These are phyloP conservation scores for Drosophila mimica DNA, from an alignment of 2,888 invertebrate species.

Conservation along the genomic window DNA sequence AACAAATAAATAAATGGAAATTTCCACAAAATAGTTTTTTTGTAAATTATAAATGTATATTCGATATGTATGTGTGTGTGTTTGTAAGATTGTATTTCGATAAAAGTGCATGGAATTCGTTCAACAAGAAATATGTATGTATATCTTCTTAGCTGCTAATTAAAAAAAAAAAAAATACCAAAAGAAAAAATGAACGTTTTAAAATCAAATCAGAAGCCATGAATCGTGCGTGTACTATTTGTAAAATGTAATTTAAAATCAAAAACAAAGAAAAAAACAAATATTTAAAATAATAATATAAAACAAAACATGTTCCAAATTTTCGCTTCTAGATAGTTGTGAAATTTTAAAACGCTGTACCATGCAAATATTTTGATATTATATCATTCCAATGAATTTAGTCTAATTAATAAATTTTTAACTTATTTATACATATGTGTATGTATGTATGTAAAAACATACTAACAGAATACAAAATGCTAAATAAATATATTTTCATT, in stretches of 20 bases:
- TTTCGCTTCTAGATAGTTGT: slow-evolving; percentile 80
- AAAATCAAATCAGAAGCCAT: slow-evolving; percentile 51
- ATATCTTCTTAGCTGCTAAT: slow-evolving; percentile 35
- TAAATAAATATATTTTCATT: slow-evolving; percentile 75
- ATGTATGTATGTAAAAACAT: slow-evolving; percentile 62
- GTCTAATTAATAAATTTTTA: slow-evolving; percentile 82
- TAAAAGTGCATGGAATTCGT: slow-evolving; percentile 41
- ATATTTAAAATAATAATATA: slow-evolving; percentile 16
- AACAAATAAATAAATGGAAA: neutral
- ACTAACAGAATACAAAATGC: slow-evolving; percentile 43
- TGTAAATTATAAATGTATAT: slow-evolving; percentile 50
- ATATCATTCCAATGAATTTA: slow-evolving; percentile 84
- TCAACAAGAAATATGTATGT: slow-evolving; percentile 16
- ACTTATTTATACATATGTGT: slow-evolving; percentile 76
- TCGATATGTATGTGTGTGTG: slow-evolving; percentile 38
- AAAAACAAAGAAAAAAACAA: slow-evolving; percentile 14
- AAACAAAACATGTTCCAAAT: slow-evolving; percentile 60
- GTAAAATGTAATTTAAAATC: slow-evolving; percentile 59
- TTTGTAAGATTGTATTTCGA: slow-evolving; percentile 51
- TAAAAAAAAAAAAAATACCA: slow-evolving; percentile 22
- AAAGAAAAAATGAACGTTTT: slow-evolving; percentile 15
- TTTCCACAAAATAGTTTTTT: slow-evolving; percentile 32
- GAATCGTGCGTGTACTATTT: slow-evolving; percentile 64
- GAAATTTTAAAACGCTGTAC: slow-evolving; percentile 79
- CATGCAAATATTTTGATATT: slow-evolving; percentile 82